Evolutionary conservation across 1,140 invertebrate species (phyloP).

Genomic region (Scaptomyza pallida): DNA sequence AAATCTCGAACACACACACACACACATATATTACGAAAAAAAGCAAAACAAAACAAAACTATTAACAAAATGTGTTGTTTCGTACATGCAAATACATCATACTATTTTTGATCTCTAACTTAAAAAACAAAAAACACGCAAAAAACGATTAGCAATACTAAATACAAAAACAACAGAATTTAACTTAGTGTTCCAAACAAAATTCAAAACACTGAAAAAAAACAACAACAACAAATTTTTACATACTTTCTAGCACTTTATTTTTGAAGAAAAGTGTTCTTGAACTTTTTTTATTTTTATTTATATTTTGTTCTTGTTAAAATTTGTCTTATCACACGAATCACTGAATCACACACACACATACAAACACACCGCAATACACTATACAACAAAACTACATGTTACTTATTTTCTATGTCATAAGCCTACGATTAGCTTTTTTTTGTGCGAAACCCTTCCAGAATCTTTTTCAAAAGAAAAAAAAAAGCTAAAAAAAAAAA

Average conservation of each 20-base stretch:
- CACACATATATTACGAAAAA: not conserved
- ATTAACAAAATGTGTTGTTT: slow-evolving; percentile 51
- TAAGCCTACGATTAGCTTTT: slow-evolving; percentile 73
- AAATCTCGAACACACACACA: slow-evolving; percentile 3
- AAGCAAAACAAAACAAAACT: slow-evolving; percentile 29
- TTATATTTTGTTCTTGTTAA: slow-evolving; percentile 59
- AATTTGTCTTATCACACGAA: slow-evolving; percentile 44
- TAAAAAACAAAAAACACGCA: slow-evolving; percentile 44
- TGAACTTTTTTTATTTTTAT: slow-evolving; percentile 44
- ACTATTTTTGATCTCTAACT: slow-evolving; percentile 81
- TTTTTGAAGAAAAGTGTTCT: slow-evolving; percentile 31
- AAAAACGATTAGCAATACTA: slow-evolving; percentile 72
- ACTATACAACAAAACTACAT: slow-evolving; percentile 53
- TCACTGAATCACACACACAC: slow-evolving; percentile 16
- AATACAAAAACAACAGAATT: slow-evolving; percentile 52
- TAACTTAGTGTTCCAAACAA: slow-evolving; percentile 51
- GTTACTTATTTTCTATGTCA: slow-evolving; percentile 76
- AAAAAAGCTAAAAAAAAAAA: slow-evolving; percentile 23
- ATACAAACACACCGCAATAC: slow-evolving; percentile 17
- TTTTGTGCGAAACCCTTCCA: slow-evolving; percentile 77
- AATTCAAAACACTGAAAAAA: slow-evolving; percentile 19
- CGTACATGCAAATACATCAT: slow-evolving; percentile 57
- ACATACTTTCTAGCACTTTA: slow-evolving; percentile 28
- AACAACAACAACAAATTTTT: slow-evolving; percentile 25
- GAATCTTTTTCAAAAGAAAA: slow-evolving; percentile 55